Base-by-base conservation (phyloP, 2,888 invertebrate genomes). In the Diploptera punctata region DNA sequence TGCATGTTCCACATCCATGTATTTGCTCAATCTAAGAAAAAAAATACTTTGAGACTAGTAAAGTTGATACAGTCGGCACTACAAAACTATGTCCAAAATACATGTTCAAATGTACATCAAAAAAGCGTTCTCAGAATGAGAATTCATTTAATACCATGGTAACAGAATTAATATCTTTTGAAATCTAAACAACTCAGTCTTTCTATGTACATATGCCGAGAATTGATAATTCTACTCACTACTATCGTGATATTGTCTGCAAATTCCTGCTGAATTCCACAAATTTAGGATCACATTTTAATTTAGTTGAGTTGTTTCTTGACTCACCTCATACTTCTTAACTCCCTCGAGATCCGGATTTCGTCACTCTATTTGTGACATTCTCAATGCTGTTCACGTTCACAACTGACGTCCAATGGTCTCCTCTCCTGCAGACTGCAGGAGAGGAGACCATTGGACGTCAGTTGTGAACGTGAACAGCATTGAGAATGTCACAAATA, bases 41-140 rank as follows among this genome's bases (percentile, higher is more conserved):
- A 24, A 57, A 57, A 57, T 57, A 57, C 31, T 57, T 13, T 9
- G 31, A 29, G 57, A 57, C 57, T 57, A 57, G 57, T 4, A 57
- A 16, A n/a, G n/a, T n/a, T n/a, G n/a, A n/a, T 21, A 26, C 26
- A 24, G 19, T 21, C 19, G 24, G 3, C 24, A 13, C 21, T 24
- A 52, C 16, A 21, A 52, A 5, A 21, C 52, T 21, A 24, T 21
- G 13, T 13, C 24, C 7, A 52, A 24, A 52, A 52, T 16, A 13
- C 52, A 52, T 21, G 4, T 21, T 7, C 3, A 52, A 52, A 47
- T 21, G 2, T 52, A 10, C 24, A 24, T n/a, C n/a, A n/a, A n/a
- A n/a, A n/a, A n/a, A n/a, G 3, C 24, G 24, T n/a, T n/a, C n/a
- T n/a, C n/a, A 10, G 13, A 9, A 10, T 52, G 3, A 19, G n/a